Conservation (phyloP, 1,140 invertebrate species). For the Ganaspis sp. region DNA sequence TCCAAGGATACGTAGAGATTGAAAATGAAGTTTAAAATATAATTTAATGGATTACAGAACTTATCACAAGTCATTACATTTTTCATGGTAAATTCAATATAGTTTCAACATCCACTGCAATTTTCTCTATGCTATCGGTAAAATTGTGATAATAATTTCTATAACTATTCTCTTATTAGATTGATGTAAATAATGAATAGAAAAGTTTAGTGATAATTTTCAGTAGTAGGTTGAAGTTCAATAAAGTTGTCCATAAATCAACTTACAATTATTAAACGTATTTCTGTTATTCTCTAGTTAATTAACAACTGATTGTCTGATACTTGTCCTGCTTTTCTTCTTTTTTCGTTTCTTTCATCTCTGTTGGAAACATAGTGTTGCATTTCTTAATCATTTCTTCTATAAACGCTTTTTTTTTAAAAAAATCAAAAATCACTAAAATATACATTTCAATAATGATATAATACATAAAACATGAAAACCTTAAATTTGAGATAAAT, state of each 20-base stretch:
- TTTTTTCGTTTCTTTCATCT: background rate
- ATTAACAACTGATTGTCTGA: background rate
- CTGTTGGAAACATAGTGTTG: background rate
- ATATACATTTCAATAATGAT: background rate
- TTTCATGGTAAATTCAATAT: slow-evolving; percentile 12
- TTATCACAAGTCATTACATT: background rate
- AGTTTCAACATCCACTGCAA: slow-evolving; percentile 4
- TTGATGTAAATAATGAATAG: background rate
- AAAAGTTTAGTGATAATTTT: slow-evolving; percentile 18
- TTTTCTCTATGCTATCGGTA: background rate
- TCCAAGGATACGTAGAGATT: background rate
- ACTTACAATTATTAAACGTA: background rate
- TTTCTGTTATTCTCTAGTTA: slow-evolving; percentile 14
- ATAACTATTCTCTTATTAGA: slow-evolving; percentile 2
- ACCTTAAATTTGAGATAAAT: background rate
- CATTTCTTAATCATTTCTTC: background rate
- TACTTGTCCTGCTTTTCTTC: background rate
- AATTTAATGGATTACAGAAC: slow-evolving; percentile 11
- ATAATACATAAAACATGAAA: background rate
- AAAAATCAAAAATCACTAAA: background rate
- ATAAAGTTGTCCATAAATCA: background rate
- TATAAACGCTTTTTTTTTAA: background rate
- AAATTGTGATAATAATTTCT: background rate
- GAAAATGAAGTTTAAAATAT: background rate
- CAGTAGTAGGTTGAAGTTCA: slow-evolving; percentile 9